Evolutionary conservation across 2,888 invertebrate species (phyloP).

Genomic region (Drosophila monieri): DNA sequence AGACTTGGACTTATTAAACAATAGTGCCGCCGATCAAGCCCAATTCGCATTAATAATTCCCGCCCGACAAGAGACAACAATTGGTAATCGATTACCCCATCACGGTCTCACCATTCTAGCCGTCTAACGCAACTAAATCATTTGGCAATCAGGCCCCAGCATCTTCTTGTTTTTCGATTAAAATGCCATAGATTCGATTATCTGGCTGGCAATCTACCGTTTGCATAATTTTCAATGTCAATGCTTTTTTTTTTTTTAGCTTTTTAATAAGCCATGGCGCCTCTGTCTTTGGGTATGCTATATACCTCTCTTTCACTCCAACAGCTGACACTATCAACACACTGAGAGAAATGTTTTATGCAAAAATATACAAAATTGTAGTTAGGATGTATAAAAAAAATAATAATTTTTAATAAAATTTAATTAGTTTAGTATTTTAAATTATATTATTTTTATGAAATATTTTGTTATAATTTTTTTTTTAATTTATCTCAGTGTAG

Average conservation of each 20-base stretch:
- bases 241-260: conserved; percentile 51
- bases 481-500: conserved; percentile 2
- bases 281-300: conserved; percentile 23
- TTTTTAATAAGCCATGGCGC: conserved; percentile 56
- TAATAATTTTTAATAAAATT: background rate
- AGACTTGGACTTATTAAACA: conserved; percentile 5
- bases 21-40: conserved; percentile 46
- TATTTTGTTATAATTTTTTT: background rate
- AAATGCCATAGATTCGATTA: background rate
- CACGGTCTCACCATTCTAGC: conserved; percentile 3
- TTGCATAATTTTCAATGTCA: conserved; percentile 76
- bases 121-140: background rate
- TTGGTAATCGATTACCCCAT: conserved; percentile 37
- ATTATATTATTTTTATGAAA: background rate
- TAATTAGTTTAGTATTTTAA: background rate
- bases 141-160: background rate
- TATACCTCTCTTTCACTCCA: conserved; percentile 8
- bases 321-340: background rate
- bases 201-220: conserved; percentile 27
- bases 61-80: conserved; percentile 39
- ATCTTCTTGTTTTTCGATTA: conserved; percentile 8
- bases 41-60: conserved; percentile 54
- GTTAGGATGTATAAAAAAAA: background rate
- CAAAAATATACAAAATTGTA: background rate
- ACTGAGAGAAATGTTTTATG: background rate